phyloP scores from a whole-genome alignment of 2,888 invertebrate genomes.

The Cheilosia pagana region DNA sequence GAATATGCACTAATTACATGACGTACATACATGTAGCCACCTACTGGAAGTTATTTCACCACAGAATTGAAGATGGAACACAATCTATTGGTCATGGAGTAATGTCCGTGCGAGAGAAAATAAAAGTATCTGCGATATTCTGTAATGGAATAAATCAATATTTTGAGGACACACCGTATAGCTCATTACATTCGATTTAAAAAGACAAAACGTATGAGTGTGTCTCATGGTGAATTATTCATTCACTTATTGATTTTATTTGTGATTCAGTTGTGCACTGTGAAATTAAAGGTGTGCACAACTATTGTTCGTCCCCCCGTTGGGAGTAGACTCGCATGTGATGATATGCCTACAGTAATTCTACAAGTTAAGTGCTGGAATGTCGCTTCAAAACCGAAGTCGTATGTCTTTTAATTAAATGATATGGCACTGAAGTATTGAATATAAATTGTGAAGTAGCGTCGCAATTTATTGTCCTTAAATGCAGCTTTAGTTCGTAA shows the following conservation, averaged over 20 bases:
- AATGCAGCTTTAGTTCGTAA: neutral
- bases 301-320: neutral
- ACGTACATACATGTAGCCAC: neutral
- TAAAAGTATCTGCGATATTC: constrained; percentile 2
- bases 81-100: constrained; percentile 30
- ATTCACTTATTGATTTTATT: constrained; percentile 64
- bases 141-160: constrained; percentile 55
- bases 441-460: neutral
- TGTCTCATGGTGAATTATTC: constrained; percentile 36
- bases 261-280: constrained; percentile 35
- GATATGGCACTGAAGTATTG: neutral
- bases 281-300: constrained; percentile 43
- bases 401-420: neutral
- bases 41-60: constrained; percentile 47
- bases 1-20: constrained; percentile 35
- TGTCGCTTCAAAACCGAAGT: neutral
- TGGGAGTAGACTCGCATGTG: constrained; percentile 18
- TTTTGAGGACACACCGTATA: constrained; percentile 18
- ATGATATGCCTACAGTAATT: constrained; percentile 12
- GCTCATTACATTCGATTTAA: constrained; percentile 16
- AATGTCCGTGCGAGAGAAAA: neutral
- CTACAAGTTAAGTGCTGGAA: constrained; percentile 31
- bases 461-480: neutral
- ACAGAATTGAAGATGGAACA: constrained; percentile 18
- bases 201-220: constrained; percentile 3